A percentile compares a stretch with the other conserved stretches of the same genome.
These are phyloP conservation scores for Brevimyrus niger DNA, from an alignment of 2,113 vertebrate genomes.

Conservation along the genomic window DNA sequence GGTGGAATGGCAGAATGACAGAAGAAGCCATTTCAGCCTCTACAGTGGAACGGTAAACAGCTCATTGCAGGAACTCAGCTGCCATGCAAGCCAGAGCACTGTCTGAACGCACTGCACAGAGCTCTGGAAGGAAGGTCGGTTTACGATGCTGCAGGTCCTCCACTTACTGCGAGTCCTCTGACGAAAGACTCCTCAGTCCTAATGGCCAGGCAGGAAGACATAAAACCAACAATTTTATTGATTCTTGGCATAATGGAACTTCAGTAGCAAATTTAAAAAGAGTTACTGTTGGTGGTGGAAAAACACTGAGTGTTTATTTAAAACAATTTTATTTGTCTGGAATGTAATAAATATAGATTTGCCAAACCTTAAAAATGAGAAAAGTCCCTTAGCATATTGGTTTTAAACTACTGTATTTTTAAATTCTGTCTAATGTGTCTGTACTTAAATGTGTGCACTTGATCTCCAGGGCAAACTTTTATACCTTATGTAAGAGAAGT, in stretches of 20 bases:
- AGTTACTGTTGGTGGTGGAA: not conserved
- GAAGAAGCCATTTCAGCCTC: not conserved
- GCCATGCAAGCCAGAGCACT: not conserved
- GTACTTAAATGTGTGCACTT: not conserved
- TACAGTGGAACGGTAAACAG: too few relatives aligned
- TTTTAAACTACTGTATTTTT: not conserved
- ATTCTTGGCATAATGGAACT: not conserved
- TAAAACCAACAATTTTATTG: not conserved
- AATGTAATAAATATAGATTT: not conserved
- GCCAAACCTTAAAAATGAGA: not conserved
- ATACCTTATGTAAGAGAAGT: not conserved
- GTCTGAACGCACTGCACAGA: not conserved
- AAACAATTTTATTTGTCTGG: not conserved
- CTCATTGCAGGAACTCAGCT: not conserved
- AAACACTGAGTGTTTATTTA: not conserved
- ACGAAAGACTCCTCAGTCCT: not conserved
- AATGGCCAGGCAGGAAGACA: not conserved
- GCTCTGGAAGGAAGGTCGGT: not conserved
- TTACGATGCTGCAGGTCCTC: not conserved
- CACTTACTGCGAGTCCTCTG: not conserved
- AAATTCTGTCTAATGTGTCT: not conserved
- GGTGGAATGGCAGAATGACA: not conserved
- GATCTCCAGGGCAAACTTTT: not conserved
- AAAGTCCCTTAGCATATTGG: not conserved
- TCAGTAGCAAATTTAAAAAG: not conserved